Evolutionary conservation across 1,140 invertebrate genomes (phyloP).

Genomic region (Intoshia linei): DNA sequence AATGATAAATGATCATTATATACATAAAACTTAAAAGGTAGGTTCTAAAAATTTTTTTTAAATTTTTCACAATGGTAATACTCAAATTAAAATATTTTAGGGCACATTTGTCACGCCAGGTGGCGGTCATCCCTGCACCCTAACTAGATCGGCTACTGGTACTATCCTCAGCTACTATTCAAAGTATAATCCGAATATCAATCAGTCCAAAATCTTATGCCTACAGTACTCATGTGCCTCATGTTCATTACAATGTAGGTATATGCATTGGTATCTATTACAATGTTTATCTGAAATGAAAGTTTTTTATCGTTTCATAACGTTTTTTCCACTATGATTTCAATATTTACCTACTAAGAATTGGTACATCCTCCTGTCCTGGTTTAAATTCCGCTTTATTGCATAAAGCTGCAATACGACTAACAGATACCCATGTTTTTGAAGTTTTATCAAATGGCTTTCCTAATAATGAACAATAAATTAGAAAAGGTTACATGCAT

Average conservation of each 20-base stretch:
- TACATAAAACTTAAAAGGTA: no score
- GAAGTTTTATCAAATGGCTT: slow-evolving; percentile 12
- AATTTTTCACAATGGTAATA: no score
- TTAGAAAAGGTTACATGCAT: no score
- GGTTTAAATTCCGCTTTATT: slow-evolving; percentile 82
- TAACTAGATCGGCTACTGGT: slow-evolving; percentile 1
- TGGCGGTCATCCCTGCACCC: background rate
- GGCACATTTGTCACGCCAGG: background rate
- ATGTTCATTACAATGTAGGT: background rate
- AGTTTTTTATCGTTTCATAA: no score
- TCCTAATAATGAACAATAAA: slow-evolving; percentile 9
- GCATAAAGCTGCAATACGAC: slow-evolving; percentile 62
- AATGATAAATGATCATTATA: no score
- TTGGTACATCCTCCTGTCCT: slow-evolving; percentile 54
- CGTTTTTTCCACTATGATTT: no score
- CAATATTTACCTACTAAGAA: slow-evolving; percentile 41
- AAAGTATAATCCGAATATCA: background rate
- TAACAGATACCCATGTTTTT: slow-evolving; percentile 56
- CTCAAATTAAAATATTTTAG: no score
- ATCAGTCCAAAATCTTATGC: background rate
- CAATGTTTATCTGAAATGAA: no score
- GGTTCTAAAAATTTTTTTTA: no score
- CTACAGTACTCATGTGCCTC: slow-evolving; percentile 1
- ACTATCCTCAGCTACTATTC: background rate
- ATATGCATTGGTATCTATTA: slow-evolving; percentile 2